Conservation (phyloP, 2,797 vertebrate genomes). For the Anniella stebbinsi region DNA sequence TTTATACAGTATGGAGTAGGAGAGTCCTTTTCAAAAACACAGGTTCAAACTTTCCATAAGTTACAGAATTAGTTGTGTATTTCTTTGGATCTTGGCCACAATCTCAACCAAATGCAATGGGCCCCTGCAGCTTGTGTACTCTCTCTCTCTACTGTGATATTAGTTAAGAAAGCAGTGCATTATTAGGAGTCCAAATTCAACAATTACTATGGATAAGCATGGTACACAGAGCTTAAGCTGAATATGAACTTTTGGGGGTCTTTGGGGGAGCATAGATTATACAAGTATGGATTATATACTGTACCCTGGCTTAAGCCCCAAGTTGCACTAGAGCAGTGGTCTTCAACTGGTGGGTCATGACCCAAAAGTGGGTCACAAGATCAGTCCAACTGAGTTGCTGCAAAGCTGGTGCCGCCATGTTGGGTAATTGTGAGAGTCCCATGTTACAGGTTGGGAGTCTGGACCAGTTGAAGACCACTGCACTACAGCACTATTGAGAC, state of each 20-base stretch:
- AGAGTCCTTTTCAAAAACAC: background rate
- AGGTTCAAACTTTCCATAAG: background rate
- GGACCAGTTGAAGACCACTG: no score
- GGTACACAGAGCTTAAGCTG: background rate
- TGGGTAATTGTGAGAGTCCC: no score
- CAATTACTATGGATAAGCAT: background rate
- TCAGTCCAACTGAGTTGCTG: no score
- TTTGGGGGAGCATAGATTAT: background rate
- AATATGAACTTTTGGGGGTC: background rate
- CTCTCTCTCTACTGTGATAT: background rate
- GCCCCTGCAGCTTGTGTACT: background rate
- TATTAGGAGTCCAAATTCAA: background rate
- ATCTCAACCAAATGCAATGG: background rate
- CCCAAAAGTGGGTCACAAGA: no score
- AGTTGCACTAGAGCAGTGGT: background rate
- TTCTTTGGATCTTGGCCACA: background rate
- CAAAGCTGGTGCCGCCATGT: no score
- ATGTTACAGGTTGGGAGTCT: no score
- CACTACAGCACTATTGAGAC: background rate
- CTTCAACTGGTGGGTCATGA: no score
- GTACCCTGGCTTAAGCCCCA: background rate
- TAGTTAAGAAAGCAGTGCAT: background rate
- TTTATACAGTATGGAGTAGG: background rate
- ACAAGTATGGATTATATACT: background rate
- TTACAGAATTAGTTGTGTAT: background rate